Evolutionary conservation across 2,888 invertebrate species (phyloP).

Genomic region (Scaptomyza reducta): DNA sequence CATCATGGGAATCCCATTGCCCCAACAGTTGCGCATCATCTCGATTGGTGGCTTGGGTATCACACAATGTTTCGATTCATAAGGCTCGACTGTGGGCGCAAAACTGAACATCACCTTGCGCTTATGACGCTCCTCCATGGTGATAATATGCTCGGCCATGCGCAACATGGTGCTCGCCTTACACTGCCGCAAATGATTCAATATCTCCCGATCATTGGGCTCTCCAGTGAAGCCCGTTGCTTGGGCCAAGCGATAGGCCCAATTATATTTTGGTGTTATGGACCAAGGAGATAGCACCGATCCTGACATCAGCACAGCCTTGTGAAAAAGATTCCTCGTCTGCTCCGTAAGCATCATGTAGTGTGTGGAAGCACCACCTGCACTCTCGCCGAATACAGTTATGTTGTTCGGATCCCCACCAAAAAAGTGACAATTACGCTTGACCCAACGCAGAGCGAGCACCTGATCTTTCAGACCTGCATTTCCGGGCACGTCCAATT

Average conservation of each 20-base stretch:
- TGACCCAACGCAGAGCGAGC: slow-evolving; percentile 85
- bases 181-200: slow-evolving; percentile 81
- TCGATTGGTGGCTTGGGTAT: slow-evolving; percentile 80
- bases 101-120: slow-evolving; percentile 79
- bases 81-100: slow-evolving; percentile 82
- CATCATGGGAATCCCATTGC: slow-evolving; percentile 82
- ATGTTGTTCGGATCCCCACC: slow-evolving; percentile 85
- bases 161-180: slow-evolving; percentile 81
- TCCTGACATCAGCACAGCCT: slow-evolving; percentile 83
- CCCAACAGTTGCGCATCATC: slow-evolving; percentile 83
- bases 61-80: slow-evolving; percentile 78
- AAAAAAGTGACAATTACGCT: slow-evolving; percentile 85
- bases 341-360: slow-evolving; percentile 85
- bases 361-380: slow-evolving; percentile 85
- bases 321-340: slow-evolving; percentile 83
- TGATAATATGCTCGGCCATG: slow-evolving; percentile 81
- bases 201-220: slow-evolving; percentile 80
- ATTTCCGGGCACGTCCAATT: slow-evolving; percentile 85
- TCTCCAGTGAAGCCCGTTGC: slow-evolving; percentile 81
- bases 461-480: slow-evolving; percentile 86
- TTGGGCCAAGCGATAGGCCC: slow-evolving; percentile 81
- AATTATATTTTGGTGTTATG: slow-evolving; percentile 73
- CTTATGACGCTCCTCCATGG: slow-evolving; percentile 79
- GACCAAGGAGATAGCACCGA: slow-evolving; percentile 81
- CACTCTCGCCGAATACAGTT: slow-evolving; percentile 86